Base-by-base conservation (phyloP, 2,888 invertebrate species). In the Callyntrura guangdongensis region DNA sequence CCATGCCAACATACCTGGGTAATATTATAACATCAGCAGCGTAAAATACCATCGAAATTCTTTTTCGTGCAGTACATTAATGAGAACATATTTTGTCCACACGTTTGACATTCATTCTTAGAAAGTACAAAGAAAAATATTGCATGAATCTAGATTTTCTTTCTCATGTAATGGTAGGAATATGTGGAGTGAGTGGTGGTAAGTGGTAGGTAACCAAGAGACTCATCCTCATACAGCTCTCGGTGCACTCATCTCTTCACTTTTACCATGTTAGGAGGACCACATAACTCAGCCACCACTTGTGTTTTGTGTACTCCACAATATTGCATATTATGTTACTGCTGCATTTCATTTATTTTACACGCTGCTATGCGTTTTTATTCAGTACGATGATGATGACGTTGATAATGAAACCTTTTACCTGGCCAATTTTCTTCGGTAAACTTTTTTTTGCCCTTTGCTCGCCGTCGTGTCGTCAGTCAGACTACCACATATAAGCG, bases 101-200 rank as follows among this genome's bases (percentile, higher is more conserved):
- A 69, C 69, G 69, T 45, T 69, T 69, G 69, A 69, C 69, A 69
- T 69, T 69, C 69, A 69, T 69, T 69, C 69, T 69, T 67, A 9
- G 45, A 45, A 27, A 64, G 12, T 11, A 25, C 25, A 64, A 64
- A 25, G 25, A 64, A 53, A 53, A 11, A 53, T 5, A 14, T 53
- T 53, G 53, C 53, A 53, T 53, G 14, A 14, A 53, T 53, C 11
- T 53, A 53, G 12, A 53, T 53, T 14, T 53, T 36, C 36, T 36
- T 36, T 36, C 36, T 36, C 3, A 36, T 36, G 6, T n/a, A n/a
- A n/a, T n/a, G n/a, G n/a, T n/a, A n/a, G n/a, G n/a, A n/a, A n/a
- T n/a, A n/a, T n/a, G n/a, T n/a, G 49, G 49, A 47, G 11, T 47
- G 36, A 36, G 36, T 36, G 6, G 2, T 4, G 36, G 3, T 4